Evolutionary conservation across 2,797 vertebrate genomes (phyloP), one percentile per base, ranked within the genome.

Genomic region (Distichodus sexfasciatus): DNA sequence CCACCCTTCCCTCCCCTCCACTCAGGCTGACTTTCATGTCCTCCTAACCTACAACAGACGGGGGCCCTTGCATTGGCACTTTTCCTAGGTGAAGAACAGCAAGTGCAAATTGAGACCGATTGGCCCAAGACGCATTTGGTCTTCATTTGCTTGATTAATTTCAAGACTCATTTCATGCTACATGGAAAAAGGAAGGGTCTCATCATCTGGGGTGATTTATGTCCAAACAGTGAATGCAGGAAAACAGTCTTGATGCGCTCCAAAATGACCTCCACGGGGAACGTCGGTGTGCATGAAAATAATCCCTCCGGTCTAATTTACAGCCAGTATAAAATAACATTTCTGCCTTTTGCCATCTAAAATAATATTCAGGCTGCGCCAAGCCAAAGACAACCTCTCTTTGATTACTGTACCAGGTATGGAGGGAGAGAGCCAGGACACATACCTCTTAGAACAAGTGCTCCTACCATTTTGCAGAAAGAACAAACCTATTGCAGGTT

Each of bases 261-360:
- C 68, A 76, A 69, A 85, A 84, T 73, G 63, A 79, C 54, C 74
- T 83, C 85, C 69, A 10, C 19, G 5, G 82, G 82, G 86, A 88
- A 66, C 41, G 57, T 60, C 71, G 78, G 62, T 43, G 75, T 82
- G 64, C 62, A 80, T 78, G 77, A 84, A 87, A 89, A 82, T 76
- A 85, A 80, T 85, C 85, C 82, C 78, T 68, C 70, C 74, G 82
- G 84, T 87, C 74, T 88, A 86, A 86, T 91, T 90, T 90, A 91
- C 84, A 84, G 78, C 79, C 66, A 74, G 84, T 82, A 82, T 87
- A 87, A 87, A 89, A 92, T 88, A 89, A 87, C 84, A 54, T 85
- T 66, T 85, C 66, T 88, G 79, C 53, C 53, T 87, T 76, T 83
- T 79, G 86, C 75, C 85, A 86, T 87, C 77, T 88, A 83, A 83